phyloP scores from a whole-genome alignment of 1,140 invertebrate species.

The Potamilus streckersoni region DNA sequence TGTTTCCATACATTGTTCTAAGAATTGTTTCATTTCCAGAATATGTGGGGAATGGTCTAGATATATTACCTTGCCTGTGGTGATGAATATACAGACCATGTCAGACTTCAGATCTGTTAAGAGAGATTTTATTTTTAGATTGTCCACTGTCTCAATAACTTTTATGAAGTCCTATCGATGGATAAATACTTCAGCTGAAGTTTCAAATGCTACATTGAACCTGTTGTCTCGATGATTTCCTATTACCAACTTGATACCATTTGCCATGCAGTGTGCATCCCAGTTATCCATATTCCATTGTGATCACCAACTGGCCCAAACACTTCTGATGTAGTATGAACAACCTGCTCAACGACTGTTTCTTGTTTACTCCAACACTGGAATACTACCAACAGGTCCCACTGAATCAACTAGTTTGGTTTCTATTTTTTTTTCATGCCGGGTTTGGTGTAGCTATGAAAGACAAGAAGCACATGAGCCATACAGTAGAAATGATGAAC shows the following conservation, averaged over 20 bases:
- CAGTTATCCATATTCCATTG: constrained; percentile 12
- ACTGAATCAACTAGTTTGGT: not conserved
- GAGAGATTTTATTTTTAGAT: not conserved
- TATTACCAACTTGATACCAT: constrained; percentile 9
- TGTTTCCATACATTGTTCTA: too few relatives aligned
- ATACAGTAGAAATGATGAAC: constrained; percentile 25
- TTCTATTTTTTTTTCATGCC: constrained; percentile 6
- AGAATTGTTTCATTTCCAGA: too few relatives aligned
- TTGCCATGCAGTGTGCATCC: constrained; percentile 12
- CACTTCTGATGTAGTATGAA: constrained; percentile 6
- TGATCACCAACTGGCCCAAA: constrained; percentile 19
- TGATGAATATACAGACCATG: too few relatives aligned
- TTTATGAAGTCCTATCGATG: not conserved
- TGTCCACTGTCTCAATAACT: too few relatives aligned
- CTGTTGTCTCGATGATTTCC: constrained; percentile 18
- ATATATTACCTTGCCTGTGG: too few relatives aligned
- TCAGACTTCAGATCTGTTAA: not conserved
- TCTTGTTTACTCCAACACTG: constrained; percentile 8
- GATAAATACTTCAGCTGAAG: constrained; percentile 6
- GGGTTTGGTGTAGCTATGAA: too few relatives aligned
- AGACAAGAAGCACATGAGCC: constrained; percentile 15
- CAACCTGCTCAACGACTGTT: not conserved
- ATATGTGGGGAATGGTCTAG: too few relatives aligned
- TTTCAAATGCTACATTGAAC: constrained; percentile 17
- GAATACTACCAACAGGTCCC: constrained; percentile 7